Conservation (phyloP, 2,797 vertebrate species). For the Crax fasciolata region DNA sequence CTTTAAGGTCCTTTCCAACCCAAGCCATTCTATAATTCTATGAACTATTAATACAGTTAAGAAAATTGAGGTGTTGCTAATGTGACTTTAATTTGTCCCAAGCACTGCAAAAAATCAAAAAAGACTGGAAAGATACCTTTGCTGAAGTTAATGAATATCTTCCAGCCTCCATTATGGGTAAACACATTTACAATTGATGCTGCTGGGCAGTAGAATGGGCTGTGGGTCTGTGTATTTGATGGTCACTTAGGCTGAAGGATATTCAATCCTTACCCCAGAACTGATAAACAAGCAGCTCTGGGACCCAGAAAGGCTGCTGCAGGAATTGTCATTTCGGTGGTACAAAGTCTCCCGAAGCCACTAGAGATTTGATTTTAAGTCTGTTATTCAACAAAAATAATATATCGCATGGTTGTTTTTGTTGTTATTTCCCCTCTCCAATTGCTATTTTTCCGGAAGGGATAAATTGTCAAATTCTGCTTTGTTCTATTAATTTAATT, state of each 20-base stretch:
- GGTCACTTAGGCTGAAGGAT: neutral
- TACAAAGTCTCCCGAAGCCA: neutral
- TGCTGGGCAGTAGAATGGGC: neutral
- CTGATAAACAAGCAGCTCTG: neutral
- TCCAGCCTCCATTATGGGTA: neutral
- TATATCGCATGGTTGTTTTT: neutral
- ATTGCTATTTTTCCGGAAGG: neutral
- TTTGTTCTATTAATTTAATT: constrained; percentile 63
- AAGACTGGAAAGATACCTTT: neutral
- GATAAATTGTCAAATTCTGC: constrained; percentile 1
- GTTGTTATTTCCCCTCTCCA: neutral
- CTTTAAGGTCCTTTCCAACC: neutral
- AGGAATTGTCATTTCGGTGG: neutral
- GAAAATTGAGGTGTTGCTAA: neutral
- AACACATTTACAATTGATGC: neutral
- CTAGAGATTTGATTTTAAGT: neutral
- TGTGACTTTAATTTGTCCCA: neutral
- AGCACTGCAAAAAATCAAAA: neutral
- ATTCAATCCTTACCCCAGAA: neutral
- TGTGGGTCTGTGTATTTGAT: neutral
- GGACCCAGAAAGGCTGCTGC: neutral
- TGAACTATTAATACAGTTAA: neutral
- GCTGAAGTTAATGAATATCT: neutral
- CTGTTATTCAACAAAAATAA: constrained; percentile 10
- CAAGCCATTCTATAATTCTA: neutral